phyloP scores from a whole-genome alignment of 53 echinoderm and acorn worm species.

The Patiria pectinifera region DNA sequence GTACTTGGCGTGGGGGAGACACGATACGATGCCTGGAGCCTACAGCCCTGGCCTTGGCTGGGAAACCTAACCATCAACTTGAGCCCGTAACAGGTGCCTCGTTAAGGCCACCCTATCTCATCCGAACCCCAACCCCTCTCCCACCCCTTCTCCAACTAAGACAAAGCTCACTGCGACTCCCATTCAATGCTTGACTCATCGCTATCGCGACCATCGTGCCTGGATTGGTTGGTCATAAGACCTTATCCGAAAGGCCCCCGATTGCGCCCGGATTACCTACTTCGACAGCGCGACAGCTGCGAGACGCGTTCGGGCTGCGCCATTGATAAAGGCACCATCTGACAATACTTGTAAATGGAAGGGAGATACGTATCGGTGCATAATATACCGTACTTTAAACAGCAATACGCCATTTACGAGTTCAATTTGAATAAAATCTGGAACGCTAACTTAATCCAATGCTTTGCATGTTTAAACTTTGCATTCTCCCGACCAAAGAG shows the following conservation, averaged over 20 bases:
- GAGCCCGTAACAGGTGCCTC: conserved; percentile 1
- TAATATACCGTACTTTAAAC: no score
- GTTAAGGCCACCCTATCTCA: background rate
- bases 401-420: no score
- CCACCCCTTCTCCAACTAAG: background rate
- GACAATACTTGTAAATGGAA: no score
- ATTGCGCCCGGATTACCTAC: background rate
- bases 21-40: background rate
- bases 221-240: background rate
- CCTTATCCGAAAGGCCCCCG: conserved; percentile 14
- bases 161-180: background rate
- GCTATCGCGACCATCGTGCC: background rate
- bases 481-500: no score
- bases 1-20: no score
- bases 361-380: no score
- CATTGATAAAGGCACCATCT: background rate
- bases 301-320: background rate
- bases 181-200: background rate
- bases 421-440: no score
- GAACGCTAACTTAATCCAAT: no score
- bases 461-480: no score
- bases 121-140: background rate
- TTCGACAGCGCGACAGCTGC: background rate
- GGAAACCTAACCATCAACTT: background rate
- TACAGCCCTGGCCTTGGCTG: background rate